A percentile compares a stretch with the other conserved stretches of the same genome.
Evolutionary conservation across 53 echinoderm and acorn worm genomes (phyloP).

Genomic region (Echinarachnius parma): DNA sequence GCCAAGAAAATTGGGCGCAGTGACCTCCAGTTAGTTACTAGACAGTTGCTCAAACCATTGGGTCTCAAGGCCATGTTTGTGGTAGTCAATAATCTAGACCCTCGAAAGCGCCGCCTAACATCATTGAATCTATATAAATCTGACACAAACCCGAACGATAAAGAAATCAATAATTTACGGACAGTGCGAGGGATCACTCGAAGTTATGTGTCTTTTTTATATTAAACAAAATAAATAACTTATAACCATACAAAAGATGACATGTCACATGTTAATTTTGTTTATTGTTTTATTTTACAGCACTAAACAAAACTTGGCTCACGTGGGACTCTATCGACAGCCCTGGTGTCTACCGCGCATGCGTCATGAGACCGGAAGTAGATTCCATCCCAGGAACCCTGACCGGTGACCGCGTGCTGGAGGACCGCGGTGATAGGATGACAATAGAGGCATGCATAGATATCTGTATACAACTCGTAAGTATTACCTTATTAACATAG

Average conservation of each 20-base stretch:
- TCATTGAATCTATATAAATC: neutral
- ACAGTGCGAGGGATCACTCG: too few species aligned
- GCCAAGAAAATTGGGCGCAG: too few species aligned
- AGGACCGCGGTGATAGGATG: constrained; percentile 37
- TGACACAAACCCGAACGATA: neutral
- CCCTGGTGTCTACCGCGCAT: constrained; percentile 72
- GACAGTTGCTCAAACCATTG: too few species aligned
- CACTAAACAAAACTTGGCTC: constrained; percentile 75
- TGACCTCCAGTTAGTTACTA: too few species aligned
- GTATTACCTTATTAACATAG: neutral
- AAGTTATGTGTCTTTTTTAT: too few species aligned
- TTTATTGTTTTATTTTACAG: constrained; percentile 13
- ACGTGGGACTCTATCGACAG: constrained; percentile 71
- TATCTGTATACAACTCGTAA: constrained; percentile 58
- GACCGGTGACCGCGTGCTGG: constrained; percentile 44
- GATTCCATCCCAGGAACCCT: constrained; percentile 45
- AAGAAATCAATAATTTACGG: neutral
- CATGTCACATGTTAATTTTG: neutral
- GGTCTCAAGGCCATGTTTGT: too few species aligned
- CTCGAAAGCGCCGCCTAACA: too few species aligned
- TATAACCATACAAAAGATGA: neutral
- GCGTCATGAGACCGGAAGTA: constrained; percentile 60
- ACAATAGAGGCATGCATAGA: constrained; percentile 57
- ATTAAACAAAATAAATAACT: too few species aligned
- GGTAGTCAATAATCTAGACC: too few species aligned